Evolutionary conservation across 2,113 vertebrate species (phyloP), one percentile per base, ranked within the genome.

Genomic region (Grallaria varia): DNA sequence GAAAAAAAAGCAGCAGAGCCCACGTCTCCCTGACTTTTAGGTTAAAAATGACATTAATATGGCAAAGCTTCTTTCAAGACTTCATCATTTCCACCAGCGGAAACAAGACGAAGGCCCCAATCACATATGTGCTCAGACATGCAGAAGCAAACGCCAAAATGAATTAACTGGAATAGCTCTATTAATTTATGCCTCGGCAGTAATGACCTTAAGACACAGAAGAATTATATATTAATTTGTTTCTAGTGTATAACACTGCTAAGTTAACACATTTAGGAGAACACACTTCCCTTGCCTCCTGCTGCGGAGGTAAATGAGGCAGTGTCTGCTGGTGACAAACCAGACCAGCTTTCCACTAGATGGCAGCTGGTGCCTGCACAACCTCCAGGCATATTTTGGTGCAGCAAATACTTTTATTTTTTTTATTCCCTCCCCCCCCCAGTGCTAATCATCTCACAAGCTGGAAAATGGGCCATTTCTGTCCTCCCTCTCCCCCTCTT

Each of bases 191-290:
- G 95, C 94, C 93, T 95, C n/a, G 62, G 95, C 96, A 97, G 93
- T 97, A 97, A 98, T 97, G 97, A 98, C 98, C 97, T 97, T 96
- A 97, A 98, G 97, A 97, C 95, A 95, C 95, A 95, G 94, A 98
- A 97, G 97, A 97, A 97, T 97, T 96, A 96, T 97, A 97, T 98
- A 97, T 97, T 97, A 96, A 97, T 98, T 97, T 97, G 97, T 98
- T 97, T 97, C 95, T 91, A 89, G 97, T 66, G 87, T 93, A 82
- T 89, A 97, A 94, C 96, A 40, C 91, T 84, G 97, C 96, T 93
- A 97, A 97, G 97, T 95, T 96, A 97, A 97, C 95, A 89, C 97
- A 94, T 97, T 97, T 97, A 93, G 92, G 95, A 93, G 89, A 93
- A 86, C n/a, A 53, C 75, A 22, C 93, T 97, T 96, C 39, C 81